Percentiles rank a stretch among this genome's conserved stretches.
Conservation (phyloP, 2,797 vertebrate genomes). For the Parambassis ranga region DNA sequence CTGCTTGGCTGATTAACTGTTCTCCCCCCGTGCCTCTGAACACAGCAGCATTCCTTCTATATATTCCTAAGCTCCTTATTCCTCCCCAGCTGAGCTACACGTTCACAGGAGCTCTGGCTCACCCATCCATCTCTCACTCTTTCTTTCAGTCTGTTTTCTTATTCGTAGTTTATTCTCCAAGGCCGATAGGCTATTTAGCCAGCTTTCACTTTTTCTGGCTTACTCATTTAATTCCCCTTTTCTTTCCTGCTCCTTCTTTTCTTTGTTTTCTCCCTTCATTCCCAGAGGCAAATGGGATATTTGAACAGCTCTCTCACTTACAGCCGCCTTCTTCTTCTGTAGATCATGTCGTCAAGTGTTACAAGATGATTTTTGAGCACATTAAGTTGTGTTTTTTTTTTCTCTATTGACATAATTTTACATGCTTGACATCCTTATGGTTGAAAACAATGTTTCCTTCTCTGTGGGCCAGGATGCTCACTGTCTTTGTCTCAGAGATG, state of each 20-base stretch:
- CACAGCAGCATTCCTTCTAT: slow-evolving; percentile 47
- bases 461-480: background rate
- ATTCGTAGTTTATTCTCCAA: slow-evolving; percentile 43
- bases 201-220: slow-evolving; percentile 15
- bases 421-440: no score
- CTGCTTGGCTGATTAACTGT: slow-evolving; percentile 72
- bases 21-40: slow-evolving; percentile 59
- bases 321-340: background rate
- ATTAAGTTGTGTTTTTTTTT: no score
- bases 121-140: slow-evolving; percentile 36
- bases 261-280: slow-evolving; percentile 7
- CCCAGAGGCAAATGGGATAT: slow-evolving; percentile 15
- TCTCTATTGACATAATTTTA: no score
- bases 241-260: slow-evolving; percentile 1
- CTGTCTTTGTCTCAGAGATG: background rate
- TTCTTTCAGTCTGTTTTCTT: slow-evolving; percentile 15
- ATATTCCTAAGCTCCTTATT: slow-evolving; percentile 75
- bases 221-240: slow-evolving; percentile 26
- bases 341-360: background rate
- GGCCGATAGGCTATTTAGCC: slow-evolving; percentile 35
- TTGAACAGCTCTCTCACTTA: slow-evolving; percentile 3
- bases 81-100: slow-evolving; percentile 51
- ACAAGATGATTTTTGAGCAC: background rate
- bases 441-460: no score
- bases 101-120: slow-evolving; percentile 63